Conservation (phyloP, 2,113 vertebrate species). For the Gnathonemus echidnorhynchus region DNA sequence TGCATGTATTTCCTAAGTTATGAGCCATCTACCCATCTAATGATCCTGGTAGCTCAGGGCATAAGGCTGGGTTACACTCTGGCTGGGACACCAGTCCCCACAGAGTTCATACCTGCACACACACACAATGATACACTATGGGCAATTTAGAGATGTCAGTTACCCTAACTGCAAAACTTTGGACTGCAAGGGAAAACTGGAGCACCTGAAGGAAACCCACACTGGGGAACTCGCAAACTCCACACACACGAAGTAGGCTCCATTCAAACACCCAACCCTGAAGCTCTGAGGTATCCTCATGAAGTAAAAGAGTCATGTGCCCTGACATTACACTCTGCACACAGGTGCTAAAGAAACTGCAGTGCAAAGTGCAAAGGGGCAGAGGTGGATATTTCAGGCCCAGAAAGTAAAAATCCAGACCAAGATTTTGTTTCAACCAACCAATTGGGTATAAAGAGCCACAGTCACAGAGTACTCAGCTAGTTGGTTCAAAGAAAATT, state of each 20-base stretch:
- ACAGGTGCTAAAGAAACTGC: not conserved
- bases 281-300: not conserved
- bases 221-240: not conserved
- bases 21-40: not conserved
- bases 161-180: not conserved
- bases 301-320: not conserved
- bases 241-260: not conserved
- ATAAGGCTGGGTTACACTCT: not conserved
- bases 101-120: not conserved
- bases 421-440: not conserved
- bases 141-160: not conserved
- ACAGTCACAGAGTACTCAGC: not conserved
- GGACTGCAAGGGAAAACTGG: not conserved
- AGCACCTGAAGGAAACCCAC: not conserved
- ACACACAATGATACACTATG: not conserved
- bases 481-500: not conserved
- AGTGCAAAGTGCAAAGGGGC: not conserved
- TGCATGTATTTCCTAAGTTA: not conserved
- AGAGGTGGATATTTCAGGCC: not conserved
- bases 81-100: not conserved
- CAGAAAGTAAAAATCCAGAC: not conserved
- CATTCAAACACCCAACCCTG: not conserved
- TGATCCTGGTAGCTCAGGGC: not conserved
- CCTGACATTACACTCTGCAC: not conserved
- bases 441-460: not conserved